phyloP scores from a whole-genome alignment of 1,140 invertebrate species.

The Gerris buenoi region DNA sequence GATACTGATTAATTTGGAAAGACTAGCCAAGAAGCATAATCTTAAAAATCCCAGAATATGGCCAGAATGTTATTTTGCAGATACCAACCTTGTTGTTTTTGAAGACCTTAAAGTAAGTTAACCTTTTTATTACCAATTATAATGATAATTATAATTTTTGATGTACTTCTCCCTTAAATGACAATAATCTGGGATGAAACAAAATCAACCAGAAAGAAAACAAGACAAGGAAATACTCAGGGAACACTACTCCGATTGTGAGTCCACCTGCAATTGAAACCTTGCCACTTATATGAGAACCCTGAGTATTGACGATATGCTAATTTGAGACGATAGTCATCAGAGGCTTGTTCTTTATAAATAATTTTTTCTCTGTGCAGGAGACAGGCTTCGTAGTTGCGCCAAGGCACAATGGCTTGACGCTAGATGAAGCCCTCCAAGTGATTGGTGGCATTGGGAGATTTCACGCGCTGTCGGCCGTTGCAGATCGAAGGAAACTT shows the following conservation, averaged over 20 bases:
- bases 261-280: too few relatives aligned
- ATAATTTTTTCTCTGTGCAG: background rate
- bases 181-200: too few relatives aligned
- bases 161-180: too few relatives aligned
- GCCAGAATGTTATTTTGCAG: background rate
- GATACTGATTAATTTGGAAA: background rate
- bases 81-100: background rate
- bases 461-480: background rate
- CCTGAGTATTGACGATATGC: too few relatives aligned
- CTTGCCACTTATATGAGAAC: too few relatives aligned
- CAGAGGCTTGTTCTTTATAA: too few relatives aligned
- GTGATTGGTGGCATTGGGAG: background rate
- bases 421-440: background rate
- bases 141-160: too few relatives aligned
- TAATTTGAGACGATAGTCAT: too few relatives aligned
- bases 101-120: background rate
- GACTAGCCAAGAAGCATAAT: background rate
- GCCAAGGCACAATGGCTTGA: background rate
- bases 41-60: background rate
- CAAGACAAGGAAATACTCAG: too few relatives aligned
- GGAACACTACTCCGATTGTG: too few relatives aligned
- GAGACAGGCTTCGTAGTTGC: background rate
- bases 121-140: too few relatives aligned
- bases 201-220: too few relatives aligned
- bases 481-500: background rate